Conservation (phyloP, 2,113 vertebrate genomes). For the Eidolon helvum region DNA sequence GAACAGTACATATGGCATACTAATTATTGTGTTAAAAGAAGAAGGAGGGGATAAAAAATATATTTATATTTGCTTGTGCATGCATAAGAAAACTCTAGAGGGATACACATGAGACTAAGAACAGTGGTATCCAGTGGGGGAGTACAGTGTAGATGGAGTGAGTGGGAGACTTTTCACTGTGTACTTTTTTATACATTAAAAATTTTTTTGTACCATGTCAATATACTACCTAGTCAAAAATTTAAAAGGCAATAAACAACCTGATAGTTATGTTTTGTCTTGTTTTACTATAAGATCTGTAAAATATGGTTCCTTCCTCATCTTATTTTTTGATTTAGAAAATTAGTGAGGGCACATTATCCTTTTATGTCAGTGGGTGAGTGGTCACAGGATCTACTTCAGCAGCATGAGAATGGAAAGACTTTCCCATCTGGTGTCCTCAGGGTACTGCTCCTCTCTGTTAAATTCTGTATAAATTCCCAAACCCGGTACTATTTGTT, state of each 20-base stretch:
- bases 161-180: not conserved
- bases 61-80: not conserved
- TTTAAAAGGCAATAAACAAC: not conserved
- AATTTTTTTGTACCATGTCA: too few species aligned
- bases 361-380: not conserved
- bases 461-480: not conserved
- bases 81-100: not conserved
- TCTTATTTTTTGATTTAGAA: not conserved
- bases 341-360: not conserved
- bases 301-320: not conserved
- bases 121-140: not conserved
- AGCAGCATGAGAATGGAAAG: not conserved
- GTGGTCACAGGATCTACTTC: not conserved
- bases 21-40: not conserved
- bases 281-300: not conserved
- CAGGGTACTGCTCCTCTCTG: not conserved
- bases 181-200: not conserved
- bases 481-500: not conserved
- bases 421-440: not conserved
- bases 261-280: not conserved
- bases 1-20: not conserved
- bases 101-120: not conserved
- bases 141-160: not conserved
- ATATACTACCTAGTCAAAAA: not conserved
- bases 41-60: not conserved